A percentile compares a stretch with the other conserved stretches of the same genome.
These are phyloP conservation scores for Muschampia plurimacula DNA, from an alignment of 2,888 invertebrate genomes.

Conservation along the genomic window DNA sequence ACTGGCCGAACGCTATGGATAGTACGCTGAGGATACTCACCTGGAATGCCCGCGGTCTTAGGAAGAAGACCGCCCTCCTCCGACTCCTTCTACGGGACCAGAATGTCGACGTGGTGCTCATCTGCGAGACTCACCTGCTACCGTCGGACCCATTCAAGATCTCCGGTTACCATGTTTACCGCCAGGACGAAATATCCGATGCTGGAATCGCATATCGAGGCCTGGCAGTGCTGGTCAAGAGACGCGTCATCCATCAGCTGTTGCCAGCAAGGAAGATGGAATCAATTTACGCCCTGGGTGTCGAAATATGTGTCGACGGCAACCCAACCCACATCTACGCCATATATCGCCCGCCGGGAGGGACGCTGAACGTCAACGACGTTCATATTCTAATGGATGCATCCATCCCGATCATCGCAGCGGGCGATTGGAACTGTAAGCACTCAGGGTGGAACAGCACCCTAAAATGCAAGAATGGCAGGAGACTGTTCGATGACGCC, in stretches of 20 bases:
- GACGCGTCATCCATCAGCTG: slow-evolving; percentile 36
- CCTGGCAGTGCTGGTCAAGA: slow-evolving; percentile 29
- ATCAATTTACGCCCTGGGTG: slow-evolving; percentile 32
- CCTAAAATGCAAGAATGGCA: neutral
- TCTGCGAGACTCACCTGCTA: slow-evolving; percentile 10
- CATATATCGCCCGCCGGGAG: slow-evolving; percentile 34
- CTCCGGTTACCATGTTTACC: slow-evolving; percentile 18
- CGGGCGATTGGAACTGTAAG: slow-evolving; percentile 41
- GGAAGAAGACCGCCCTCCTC: slow-evolving; percentile 14
- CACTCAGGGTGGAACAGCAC: slow-evolving; percentile 41
- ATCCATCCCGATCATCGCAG: slow-evolving; percentile 12
- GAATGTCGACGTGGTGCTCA: slow-evolving; percentile 9
- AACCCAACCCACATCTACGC: slow-evolving; percentile 26
- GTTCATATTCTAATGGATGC: slow-evolving; percentile 3
- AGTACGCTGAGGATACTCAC: neutral
- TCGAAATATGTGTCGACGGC: neutral
- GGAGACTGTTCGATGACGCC: slow-evolving; percentile 33
- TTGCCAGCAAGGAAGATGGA: neutral
- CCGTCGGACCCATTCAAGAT: slow-evolving; percentile 5
- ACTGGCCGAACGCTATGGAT: slow-evolving; percentile 11
- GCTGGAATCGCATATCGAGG: slow-evolving; percentile 19
- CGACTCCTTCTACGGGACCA: slow-evolving; percentile 30
- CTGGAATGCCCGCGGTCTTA: slow-evolving; percentile 29
- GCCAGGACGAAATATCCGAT: slow-evolving; percentile 15
- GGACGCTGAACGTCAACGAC: neutral